Base-by-base conservation (phyloP, 1,140 invertebrate genomes). In the Papilio polyxenes region DNA sequence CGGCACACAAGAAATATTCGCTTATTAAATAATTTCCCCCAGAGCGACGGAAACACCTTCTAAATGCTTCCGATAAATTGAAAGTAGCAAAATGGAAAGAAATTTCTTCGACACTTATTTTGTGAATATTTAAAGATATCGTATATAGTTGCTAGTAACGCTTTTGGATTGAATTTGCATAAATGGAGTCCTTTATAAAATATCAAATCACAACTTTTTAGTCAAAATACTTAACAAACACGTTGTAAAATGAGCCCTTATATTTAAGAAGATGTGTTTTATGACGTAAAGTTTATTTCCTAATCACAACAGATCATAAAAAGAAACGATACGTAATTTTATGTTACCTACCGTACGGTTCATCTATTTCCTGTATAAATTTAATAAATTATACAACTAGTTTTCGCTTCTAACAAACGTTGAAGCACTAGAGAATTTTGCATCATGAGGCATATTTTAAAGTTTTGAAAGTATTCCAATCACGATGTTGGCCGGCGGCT, bases 401-500 rank as follows among this genome's bases (percentile, higher is more conserved):
- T 23, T 37, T 15, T 56, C 13, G 11, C 20, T 77, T 56, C 51
- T 56, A 56, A 37, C 51, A 53, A 40, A 37, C n/a, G 17, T 56
- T n/a, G 56, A 56, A 23, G 53, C 31, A 53, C 37, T 59, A 78
- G 76, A 51, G 51, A 82, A 82, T 80, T 83, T 80, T 82, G 80
- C 69, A 85, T 76, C 48, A 75, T 53, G 48, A 44, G 53, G 40
- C 80, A 82, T 83, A 86, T 82, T 83, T 85, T 81, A 85, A 86
- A 89, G 76, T 85, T 86, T 85, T 76, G 84, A 91, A 86, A 88
- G 83, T 88, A 92, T 92, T 92, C 91, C 86, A 87, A 91, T 92
- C 92, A 91, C 89, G 90, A 86, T 81, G 84, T 84, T 82, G 85
- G 84, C 86, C 87, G 88, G 83, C 83, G 83, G 85, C 88, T 93